Evolutionary conservation across 2,888 invertebrate genomes (phyloP).

Genomic region (Pachliopta kotzebuea): DNA sequence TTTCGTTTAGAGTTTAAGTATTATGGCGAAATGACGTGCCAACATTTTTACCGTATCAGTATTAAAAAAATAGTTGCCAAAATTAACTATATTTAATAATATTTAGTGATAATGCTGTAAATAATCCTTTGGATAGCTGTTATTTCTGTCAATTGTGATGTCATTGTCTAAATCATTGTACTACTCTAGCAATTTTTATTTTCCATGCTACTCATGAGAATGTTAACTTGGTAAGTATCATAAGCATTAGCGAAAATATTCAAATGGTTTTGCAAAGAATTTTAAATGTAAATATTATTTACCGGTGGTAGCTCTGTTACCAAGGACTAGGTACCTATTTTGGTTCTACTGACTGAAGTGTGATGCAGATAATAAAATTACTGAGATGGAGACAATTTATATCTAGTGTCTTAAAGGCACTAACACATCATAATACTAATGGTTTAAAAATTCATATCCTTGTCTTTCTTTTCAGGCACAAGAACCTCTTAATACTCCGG

Average conservation of each 20-base stretch:
- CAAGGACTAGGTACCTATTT: too few relatives aligned
- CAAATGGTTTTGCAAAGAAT: background rate
- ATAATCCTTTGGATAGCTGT: slow-evolving; percentile 62
- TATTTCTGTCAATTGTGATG: slow-evolving; percentile 49
- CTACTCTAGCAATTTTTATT: slow-evolving; percentile 57
- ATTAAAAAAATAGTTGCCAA: slow-evolving; percentile 77
- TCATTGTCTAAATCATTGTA: slow-evolving; percentile 50
- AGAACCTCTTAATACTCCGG: slow-evolving; percentile 90
- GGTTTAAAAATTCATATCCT: background rate
- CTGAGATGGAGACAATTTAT: too few relatives aligned
- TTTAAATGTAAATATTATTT: too few relatives aligned
- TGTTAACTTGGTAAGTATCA: slow-evolving; percentile 66
- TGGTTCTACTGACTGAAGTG: too few relatives aligned
- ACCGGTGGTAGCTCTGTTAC: too few relatives aligned
- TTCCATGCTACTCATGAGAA: slow-evolving; percentile 76
- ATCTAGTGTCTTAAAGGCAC: too few relatives aligned
- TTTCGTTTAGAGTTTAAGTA: slow-evolving; percentile 64
- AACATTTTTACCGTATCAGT: slow-evolving; percentile 81
- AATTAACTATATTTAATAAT: slow-evolving; percentile 56
- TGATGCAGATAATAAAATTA: background rate
- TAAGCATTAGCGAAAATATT: background rate
- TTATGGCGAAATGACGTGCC: slow-evolving; percentile 71
- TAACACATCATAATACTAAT: too few relatives aligned
- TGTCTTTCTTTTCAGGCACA: slow-evolving; percentile 85
- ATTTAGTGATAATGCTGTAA: slow-evolving; percentile 70